Conservation (phyloP, 2,888 invertebrate species). For the Eupithecia abbreviata region DNA sequence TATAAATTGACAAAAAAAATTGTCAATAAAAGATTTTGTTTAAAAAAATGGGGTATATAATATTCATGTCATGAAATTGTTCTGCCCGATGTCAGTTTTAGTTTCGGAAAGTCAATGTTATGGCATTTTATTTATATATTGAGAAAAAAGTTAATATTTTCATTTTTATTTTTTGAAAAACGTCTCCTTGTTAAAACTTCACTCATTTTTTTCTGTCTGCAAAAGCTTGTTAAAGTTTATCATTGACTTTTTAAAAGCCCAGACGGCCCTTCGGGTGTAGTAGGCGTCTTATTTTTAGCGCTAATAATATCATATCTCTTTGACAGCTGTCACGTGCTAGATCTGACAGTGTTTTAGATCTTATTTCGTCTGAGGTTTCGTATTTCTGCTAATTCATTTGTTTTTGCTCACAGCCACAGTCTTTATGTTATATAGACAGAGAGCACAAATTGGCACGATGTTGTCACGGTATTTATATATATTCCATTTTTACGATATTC, state of each 20-base stretch:
- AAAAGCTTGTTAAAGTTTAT: not conserved
- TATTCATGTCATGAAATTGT: too few relatives aligned
- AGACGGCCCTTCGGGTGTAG: not conserved
- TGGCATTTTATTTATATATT: too few relatives aligned
- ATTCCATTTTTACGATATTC: not conserved
- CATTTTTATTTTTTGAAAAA: too few relatives aligned
- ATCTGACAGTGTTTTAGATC: conserved; percentile 18
- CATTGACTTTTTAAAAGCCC: not conserved
- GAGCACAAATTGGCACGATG: not conserved
- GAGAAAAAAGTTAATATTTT: too few relatives aligned
- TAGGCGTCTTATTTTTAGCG: conserved; percentile 10
- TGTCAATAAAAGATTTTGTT: not conserved
- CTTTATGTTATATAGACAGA: not conserved
- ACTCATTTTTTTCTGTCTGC: not conserved
- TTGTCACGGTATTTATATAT: not conserved
- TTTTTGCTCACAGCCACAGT: not conserved
- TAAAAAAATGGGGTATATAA: not conserved
- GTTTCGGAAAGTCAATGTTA: too few relatives aligned
- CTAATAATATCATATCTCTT: conserved; percentile 15
- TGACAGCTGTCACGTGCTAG: conserved; percentile 25
- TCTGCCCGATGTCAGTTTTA: too few relatives aligned
- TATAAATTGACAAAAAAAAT: not conserved
- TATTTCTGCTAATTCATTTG: conserved; percentile 8
- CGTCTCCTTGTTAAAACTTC: not conserved
- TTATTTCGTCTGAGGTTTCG: conserved; percentile 1